Percentiles rank a stretch among this genome's conserved stretches.
Evolutionary conservation across 1,140 invertebrate species (phyloP).

Genomic region (Epicauta chinensis): DNA sequence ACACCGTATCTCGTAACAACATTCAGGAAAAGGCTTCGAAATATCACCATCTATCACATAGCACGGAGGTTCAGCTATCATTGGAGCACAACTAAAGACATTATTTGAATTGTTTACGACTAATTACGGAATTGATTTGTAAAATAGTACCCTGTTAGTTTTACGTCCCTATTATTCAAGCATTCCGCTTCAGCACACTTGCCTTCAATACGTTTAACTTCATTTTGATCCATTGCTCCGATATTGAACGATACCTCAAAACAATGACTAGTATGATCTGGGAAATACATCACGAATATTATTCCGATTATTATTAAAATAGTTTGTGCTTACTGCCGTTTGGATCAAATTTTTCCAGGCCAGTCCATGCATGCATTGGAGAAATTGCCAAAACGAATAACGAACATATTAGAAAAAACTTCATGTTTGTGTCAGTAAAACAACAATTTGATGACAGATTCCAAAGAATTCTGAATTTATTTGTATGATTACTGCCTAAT

Average conservation of each 20-base stretch:
- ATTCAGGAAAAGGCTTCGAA: neutral
- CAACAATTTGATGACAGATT: too few relatives aligned
- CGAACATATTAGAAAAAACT: too few relatives aligned
- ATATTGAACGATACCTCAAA: neutral
- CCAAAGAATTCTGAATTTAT: too few relatives aligned
- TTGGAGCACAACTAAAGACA: neutral
- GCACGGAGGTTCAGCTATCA: neutral
- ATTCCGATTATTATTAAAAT: too few relatives aligned
- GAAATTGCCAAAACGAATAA: too few relatives aligned
- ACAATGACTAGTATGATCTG: conserved; percentile 7
- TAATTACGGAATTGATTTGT: neutral
- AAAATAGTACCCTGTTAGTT: neutral
- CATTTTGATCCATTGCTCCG: neutral
- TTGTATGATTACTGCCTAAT: too few relatives aligned
- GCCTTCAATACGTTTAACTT: neutral
- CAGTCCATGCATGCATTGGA: too few relatives aligned
- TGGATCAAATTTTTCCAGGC: too few relatives aligned
- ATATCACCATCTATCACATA: neutral
- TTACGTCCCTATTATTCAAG: neutral
- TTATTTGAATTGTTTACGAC: neutral
- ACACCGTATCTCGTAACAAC: neutral
- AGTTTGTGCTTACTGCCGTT: too few relatives aligned
- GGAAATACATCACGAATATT: too few relatives aligned
- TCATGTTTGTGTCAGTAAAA: too few relatives aligned
- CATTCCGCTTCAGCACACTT: neutral